Base-by-base conservation (phyloP, 2,888 invertebrate genomes). In the Thymelicus lineola region DNA sequence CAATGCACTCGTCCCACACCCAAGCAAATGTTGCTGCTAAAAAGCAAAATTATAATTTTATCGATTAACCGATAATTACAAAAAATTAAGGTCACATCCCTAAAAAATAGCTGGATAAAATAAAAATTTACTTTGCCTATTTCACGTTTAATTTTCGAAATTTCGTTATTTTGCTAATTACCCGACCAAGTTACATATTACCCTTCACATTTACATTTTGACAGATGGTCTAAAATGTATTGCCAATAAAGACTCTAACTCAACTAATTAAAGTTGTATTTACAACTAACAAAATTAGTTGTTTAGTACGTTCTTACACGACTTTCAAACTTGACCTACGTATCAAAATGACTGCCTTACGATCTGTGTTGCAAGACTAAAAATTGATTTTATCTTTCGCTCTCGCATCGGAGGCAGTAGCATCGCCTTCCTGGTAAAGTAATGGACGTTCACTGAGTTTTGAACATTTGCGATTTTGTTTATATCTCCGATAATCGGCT, bases 401-500 rank as follows among this genome's bases (percentile, higher is more conserved):
- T 82, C 87, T 84, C 86, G 80, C 86, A 81, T 84, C 83, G 81
- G 81, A 85, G 90, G 89, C 92, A 93, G 93, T 93, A 89, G 91
- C 91, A 87, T 88, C 88, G 87, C 84, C 85, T 84, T 84, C 86
- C 83, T 89, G 88, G 86, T 83, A 80, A 82, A 82, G 88, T 85
- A 91, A 93, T 93, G 93, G 93, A 93, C 93, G 93, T 93, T 88
- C 86, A 80, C 82, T 80, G 74, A 84, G 84, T 87, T 84, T 86
- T 84, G 82, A 82, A 81, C 84, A 82, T 85, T 86, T 82, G 87
- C 88, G 85, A 83, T 85, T 88, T 92, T 93, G 93, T 93, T 93
- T 93, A 93, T 91, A 93, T 91, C 88, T 86, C 80, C 91, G 90
- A 84, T 82, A 89, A 91, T 90, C 90, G 87, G 86, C 87, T 82